Percentiles rank a stretch among this genome's conserved stretches.
These are phyloP conservation scores for Dexiosoma caninum DNA, from an alignment of 2,888 invertebrate species.

Conservation along the genomic window DNA sequence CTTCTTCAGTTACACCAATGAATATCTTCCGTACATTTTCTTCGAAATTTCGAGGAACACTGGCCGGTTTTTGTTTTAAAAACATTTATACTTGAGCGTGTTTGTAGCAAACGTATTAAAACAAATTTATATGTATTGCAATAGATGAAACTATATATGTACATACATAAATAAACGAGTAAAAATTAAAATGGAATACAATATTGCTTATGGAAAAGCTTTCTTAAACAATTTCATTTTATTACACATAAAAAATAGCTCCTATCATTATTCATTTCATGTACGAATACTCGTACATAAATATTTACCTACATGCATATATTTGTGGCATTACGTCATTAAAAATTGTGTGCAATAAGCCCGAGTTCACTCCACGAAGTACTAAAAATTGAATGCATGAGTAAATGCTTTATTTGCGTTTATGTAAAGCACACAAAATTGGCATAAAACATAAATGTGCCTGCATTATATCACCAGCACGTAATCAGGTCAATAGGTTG, in stretches of 20 bases:
- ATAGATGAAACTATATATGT: too few species aligned
- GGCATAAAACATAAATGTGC: neutral
- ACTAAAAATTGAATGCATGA: neutral
- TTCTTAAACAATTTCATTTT: neutral
- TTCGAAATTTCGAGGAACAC: neutral
- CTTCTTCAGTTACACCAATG: too few species aligned
- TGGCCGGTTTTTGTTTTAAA: neutral
- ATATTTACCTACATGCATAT: neutral
- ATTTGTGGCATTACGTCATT: slow-evolving; percentile 8
- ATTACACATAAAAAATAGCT: neutral
- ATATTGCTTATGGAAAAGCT: slow-evolving; percentile 2
- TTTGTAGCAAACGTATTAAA: neutral
- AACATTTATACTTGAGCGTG: neutral
- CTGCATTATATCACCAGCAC: neutral
- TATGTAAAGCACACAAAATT: neutral
- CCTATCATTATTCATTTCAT: too few species aligned
- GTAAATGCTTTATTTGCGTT: neutral
- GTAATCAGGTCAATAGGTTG: slow-evolving; percentile 55
- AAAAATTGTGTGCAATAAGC: slow-evolving; percentile 1
- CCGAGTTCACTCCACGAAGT: slow-evolving; percentile 11
- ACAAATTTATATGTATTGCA: too few species aligned
- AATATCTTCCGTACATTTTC: neutral
- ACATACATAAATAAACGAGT: slow-evolving; percentile 2
- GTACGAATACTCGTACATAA: neutral
- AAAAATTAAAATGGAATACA: neutral